A percentile compares a stretch with the other conserved stretches of the same genome.
These are phyloP conservation scores for Gallirallus australis DNA, from an alignment of 2,797 vertebrate species.

Conservation along the genomic window DNA sequence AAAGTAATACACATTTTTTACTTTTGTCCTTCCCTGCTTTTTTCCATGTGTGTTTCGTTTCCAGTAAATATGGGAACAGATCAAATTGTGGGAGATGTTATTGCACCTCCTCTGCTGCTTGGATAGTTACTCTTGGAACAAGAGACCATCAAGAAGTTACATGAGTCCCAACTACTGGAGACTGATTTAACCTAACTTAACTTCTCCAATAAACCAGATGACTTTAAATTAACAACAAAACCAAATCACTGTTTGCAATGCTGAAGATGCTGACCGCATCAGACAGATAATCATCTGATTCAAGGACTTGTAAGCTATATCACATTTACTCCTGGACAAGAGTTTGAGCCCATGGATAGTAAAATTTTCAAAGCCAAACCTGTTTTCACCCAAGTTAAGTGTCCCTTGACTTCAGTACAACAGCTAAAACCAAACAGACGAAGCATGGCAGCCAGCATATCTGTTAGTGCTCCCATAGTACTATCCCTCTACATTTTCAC, in stretches of 20 bases:
- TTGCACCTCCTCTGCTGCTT: not conserved
- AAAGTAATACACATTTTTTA: not conserved
- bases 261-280: not conserved
- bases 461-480: not conserved
- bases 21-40: not conserved
- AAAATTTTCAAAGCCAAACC: not conserved
- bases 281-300: not conserved
- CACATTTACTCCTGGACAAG: not conserved
- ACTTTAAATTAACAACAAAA: not conserved
- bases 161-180: not conserved
- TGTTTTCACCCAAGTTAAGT: not conserved
- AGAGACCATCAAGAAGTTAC: not conserved
- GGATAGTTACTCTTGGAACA: not conserved
- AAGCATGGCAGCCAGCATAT: not conserved
- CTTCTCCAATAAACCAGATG: not conserved
- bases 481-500: not conserved
- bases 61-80: not conserved
- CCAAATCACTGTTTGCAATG: not conserved
- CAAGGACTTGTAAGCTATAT: not conserved
- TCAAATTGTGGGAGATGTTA: not conserved
- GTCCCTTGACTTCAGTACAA: not conserved
- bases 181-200: not conserved
- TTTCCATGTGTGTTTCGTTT: not conserved
- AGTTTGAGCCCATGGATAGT: not conserved
- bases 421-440: not conserved